These are phyloP conservation scores for Crocallis elinguaria DNA, from an alignment of 2,888 invertebrate genomes.

Conservation along the genomic window DNA sequence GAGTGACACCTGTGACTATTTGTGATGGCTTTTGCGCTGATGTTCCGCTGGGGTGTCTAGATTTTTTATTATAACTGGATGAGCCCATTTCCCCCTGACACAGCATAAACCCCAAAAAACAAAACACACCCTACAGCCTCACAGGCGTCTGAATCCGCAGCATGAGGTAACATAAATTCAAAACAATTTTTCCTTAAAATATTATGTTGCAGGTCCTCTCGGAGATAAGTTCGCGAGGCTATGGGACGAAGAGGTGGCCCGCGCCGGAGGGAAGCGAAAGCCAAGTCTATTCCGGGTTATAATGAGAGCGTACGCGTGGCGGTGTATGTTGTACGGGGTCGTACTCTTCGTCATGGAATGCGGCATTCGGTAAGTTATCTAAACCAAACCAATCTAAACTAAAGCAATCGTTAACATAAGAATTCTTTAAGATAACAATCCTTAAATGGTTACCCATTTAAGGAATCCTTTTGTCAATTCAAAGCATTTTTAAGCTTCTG, in stretches of 20 bases:
- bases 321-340: slow-evolving; percentile 84
- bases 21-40: too few relatives aligned
- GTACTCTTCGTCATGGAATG: slow-evolving; percentile 86
- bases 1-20: slow-evolving; percentile 29
- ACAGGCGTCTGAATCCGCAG: not conserved
- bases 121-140: too few relatives aligned
- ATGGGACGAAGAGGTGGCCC: slow-evolving; percentile 81
- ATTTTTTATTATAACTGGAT: too few relatives aligned
- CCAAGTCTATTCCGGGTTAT: slow-evolving; percentile 85
- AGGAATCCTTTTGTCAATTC: too few relatives aligned
- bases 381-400: not conserved
- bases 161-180: not conserved
- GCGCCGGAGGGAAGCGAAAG: slow-evolving; percentile 69
- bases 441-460: too few relatives aligned
- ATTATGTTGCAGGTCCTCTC: slow-evolving; percentile 61
- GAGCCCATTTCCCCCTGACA: too few relatives aligned
- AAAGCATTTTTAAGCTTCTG: too few relatives aligned
- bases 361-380: slow-evolving; percentile 79
- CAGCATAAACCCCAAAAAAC: too few relatives aligned
- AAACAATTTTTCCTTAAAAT: not conserved
- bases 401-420: too few relatives aligned
- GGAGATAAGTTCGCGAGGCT: slow-evolving; percentile 79
- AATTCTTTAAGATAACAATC: too few relatives aligned
- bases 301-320: slow-evolving; percentile 85
- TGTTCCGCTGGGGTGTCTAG: too few relatives aligned